phyloP scores from a whole-genome alignment of 2,888 invertebrate genomes.

The Cheilosia urbana region DNA sequence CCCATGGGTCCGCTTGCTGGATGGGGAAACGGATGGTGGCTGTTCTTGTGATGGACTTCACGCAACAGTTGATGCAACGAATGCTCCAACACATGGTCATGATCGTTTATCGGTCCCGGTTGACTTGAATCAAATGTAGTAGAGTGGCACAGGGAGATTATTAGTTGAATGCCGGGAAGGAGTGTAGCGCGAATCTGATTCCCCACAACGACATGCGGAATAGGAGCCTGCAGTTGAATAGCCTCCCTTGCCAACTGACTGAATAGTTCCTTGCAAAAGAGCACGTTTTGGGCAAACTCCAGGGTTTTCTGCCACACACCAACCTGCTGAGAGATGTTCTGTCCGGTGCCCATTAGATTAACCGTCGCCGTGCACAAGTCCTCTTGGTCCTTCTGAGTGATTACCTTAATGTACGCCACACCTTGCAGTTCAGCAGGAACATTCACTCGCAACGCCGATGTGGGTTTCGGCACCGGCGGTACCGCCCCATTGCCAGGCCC shows the following conservation, averaged over 20 bases:
- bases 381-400: slow-evolving; percentile 97
- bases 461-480: slow-evolving; percentile 85
- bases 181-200: slow-evolving; percentile 98
- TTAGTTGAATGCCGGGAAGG: slow-evolving; percentile 95
- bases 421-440: slow-evolving; percentile 98
- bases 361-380: slow-evolving; percentile 93
- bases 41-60: slow-evolving; percentile 96
- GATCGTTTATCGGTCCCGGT: slow-evolving; percentile 87
- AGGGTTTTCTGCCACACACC: slow-evolving; percentile 96
- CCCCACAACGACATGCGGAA: slow-evolving; percentile 98
- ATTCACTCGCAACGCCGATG: slow-evolving; percentile 93
- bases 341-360: slow-evolving; percentile 90
- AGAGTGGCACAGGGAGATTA: slow-evolving; percentile 96
- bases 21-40: slow-evolving; percentile 97
- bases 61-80: slow-evolving; percentile 96
- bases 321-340: slow-evolving; percentile 87
- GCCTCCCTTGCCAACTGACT: slow-evolving; percentile 97
- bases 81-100: slow-evolving; percentile 98
- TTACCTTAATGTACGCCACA: slow-evolving; percentile 97
- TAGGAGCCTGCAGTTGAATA: slow-evolving; percentile 95
- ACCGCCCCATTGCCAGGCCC: slow-evolving; percentile 85
- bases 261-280: slow-evolving; percentile 98
- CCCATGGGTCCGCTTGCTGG: slow-evolving; percentile 97
- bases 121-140: slow-evolving; percentile 86
- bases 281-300: slow-evolving; percentile 98